These are phyloP conservation scores for Galaxea fascicularis DNA, from an alignment of 92 coral and sea anemone species.

Conservation along the genomic window DNA sequence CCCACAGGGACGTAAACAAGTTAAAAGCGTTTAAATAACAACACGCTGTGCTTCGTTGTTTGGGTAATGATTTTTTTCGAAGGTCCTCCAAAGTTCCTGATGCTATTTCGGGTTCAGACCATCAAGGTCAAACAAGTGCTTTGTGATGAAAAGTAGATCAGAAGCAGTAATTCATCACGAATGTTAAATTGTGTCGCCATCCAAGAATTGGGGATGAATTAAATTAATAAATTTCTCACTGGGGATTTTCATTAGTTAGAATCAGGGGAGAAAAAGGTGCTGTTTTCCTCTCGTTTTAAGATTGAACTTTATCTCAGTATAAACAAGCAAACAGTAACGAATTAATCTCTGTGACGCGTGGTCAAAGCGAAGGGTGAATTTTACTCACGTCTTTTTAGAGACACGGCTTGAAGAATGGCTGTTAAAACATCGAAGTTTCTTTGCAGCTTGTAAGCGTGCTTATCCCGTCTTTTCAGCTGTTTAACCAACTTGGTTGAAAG, in stretches of 20 bases:
- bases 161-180: neutral
- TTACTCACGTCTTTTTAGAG: conserved; percentile 95
- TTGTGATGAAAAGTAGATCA: conserved; percentile 22
- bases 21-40: neutral
- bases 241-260: neutral
- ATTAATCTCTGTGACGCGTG: neutral
- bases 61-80: neutral
- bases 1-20: conserved; percentile 14
- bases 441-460: conserved; percentile 95
- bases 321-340: neutral
- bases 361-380: neutral
- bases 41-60: conserved; percentile 3
- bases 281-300: neutral
- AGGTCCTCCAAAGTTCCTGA: neutral
- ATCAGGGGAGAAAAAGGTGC: too few species aligned
- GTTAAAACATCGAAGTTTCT: conserved; percentile 94
- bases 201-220: neutral
- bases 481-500: conserved; percentile 92
- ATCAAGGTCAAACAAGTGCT: neutral
- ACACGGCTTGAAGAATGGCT: conserved; percentile 98
- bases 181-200: neutral
- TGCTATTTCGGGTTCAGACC: neutral
- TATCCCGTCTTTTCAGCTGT: conserved; percentile 95
- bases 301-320: neutral
- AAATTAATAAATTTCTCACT: conserved; percentile 7